phyloP scores from a whole-genome alignment of 2,888 invertebrate genomes.

The Pseudococcus jackbeardsleyi region DNA sequence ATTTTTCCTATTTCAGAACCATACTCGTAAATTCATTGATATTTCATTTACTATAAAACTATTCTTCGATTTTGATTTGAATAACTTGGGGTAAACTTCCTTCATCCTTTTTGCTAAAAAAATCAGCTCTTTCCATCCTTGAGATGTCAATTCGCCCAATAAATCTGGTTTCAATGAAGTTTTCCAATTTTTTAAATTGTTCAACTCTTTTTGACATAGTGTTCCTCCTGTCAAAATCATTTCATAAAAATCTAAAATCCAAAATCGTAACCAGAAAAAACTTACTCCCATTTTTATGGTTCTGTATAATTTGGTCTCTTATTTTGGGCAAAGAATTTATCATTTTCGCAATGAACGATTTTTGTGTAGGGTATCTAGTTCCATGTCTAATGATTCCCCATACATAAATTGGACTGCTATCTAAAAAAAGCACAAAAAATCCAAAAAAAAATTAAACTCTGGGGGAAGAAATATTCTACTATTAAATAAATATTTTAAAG shows the following conservation, averaged over 20 bases:
- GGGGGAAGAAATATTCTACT: too few species aligned
- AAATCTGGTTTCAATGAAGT: not conserved
- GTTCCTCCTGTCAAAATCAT: not conserved
- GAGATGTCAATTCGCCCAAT: not conserved
- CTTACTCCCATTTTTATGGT: conserved; percentile 30
- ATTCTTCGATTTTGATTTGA: not conserved
- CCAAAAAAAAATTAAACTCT: too few species aligned
- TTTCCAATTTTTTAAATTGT: not conserved
- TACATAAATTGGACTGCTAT: not conserved
- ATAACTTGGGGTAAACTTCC: not conserved
- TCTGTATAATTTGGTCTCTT: not conserved
- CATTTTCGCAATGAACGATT: too few species aligned
- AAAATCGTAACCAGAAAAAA: not conserved
- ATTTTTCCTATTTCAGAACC: not conserved
- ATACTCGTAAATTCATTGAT: too few species aligned
- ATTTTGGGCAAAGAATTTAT: not conserved
- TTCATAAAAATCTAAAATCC: too few species aligned
- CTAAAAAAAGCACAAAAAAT: not conserved
- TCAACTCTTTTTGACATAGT: conserved; percentile 46
- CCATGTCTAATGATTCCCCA: conserved; percentile 21
- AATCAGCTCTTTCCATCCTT: not conserved
- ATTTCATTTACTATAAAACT: not conserved
- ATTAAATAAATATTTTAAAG: too few species aligned
- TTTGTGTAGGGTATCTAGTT: not conserved
- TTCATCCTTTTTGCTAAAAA: not conserved